Evolutionary conservation across 2,797 vertebrate genomes (phyloP).

Genomic region (Myotis pilosus): DNA sequence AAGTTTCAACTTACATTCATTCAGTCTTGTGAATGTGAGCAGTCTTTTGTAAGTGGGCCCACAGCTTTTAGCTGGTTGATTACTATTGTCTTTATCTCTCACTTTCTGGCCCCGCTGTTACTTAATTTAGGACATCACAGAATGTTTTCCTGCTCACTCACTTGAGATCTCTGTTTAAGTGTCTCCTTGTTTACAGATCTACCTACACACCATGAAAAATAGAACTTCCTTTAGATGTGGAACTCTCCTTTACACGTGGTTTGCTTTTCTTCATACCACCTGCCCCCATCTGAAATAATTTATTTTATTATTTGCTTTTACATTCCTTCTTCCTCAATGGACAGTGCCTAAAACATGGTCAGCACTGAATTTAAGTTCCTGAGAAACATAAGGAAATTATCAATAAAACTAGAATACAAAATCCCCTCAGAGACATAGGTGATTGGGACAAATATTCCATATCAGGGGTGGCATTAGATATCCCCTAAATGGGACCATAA

Average conservation of each 20-base stretch:
- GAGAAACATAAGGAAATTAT: not conserved
- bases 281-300: not conserved
- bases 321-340: not conserved
- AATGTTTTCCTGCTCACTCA: not conserved
- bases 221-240: not conserved
- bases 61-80: not conserved
- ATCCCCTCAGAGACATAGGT: not conserved
- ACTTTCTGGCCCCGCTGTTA: not conserved
- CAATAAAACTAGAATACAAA: not conserved
- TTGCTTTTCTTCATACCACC: not conserved
- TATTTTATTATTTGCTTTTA: not conserved
- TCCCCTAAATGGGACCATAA: not conserved
- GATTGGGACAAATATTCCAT: not conserved
- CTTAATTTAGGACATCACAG: not conserved
- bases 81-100: not conserved
- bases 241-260: not conserved
- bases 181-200: not conserved
- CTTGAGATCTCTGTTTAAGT: not conserved
- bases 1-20: not conserved
- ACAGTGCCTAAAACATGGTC: not conserved
- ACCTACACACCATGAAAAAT: not conserved
- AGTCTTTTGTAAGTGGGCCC: not conserved
- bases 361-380: not conserved
- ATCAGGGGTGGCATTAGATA: not conserved
- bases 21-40: not conserved